phyloP scores from a whole-genome alignment of 30 jellyfish, hydroid and myxozoan genomes.

The Sanderia malayensis region DNA sequence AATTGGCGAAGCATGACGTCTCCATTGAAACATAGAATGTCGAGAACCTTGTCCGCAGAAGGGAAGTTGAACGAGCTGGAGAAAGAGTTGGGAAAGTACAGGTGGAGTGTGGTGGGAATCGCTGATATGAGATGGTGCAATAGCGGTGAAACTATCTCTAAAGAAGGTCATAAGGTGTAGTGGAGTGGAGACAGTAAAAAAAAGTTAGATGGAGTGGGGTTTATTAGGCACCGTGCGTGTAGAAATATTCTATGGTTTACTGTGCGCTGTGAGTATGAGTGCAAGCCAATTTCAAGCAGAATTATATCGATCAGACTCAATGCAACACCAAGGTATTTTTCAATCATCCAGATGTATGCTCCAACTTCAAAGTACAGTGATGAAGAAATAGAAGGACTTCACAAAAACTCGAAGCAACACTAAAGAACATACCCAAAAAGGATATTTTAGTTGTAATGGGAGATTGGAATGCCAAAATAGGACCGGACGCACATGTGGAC shows the following conservation, averaged over 20 bases:
- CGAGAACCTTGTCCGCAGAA: conserved; percentile 25
- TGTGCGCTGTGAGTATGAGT: too few relatives aligned
- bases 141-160: conserved; percentile 35
- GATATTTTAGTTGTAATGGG: conserved; percentile 44
- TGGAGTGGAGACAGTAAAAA: conserved; percentile 42
- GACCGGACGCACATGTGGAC: too few relatives aligned
- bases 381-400: conserved; percentile 24
- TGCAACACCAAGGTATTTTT: conserved; percentile 20
- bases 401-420: conserved; percentile 36
- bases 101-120: too few relatives aligned
- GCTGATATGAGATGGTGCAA: too few relatives aligned
- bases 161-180: conserved; percentile 47
- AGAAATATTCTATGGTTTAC: too few relatives aligned
- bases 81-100: conserved; percentile 32
- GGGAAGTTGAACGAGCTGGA: conserved; percentile 47
- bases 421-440: conserved; percentile 36
- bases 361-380: conserved; percentile 45
- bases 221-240: conserved; percentile 15
- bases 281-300: conserved; percentile 52
- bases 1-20: conserved; percentile 32
- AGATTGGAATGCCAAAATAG: conserved; percentile 48
- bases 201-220: conserved; percentile 31
- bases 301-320: conserved; percentile 30
- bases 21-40: conserved; percentile 67
- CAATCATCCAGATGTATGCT: conserved; percentile 48